Evolutionary conservation across 2,888 invertebrate genomes (phyloP).

Genomic region (Hyalella azteca): DNA sequence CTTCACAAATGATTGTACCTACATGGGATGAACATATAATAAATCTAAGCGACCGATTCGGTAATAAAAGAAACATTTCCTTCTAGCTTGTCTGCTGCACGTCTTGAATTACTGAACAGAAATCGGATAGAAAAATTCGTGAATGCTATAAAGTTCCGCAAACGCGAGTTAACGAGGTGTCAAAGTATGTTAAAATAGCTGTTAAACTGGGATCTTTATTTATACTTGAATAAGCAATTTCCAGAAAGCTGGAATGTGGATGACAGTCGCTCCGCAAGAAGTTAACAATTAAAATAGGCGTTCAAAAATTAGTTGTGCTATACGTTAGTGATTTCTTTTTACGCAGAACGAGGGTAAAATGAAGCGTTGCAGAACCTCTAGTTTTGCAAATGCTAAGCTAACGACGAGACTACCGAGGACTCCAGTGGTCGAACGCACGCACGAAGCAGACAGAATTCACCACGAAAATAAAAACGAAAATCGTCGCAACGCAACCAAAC

Average conservation of each 20-base stretch:
- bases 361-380: slow-evolving; percentile 5
- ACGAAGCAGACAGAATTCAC: slow-evolving; percentile 23
- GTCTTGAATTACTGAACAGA: too few relatives aligned
- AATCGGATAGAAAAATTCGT: too few relatives aligned
- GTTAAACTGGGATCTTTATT: background rate
- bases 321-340: background rate
- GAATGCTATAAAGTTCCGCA: background rate
- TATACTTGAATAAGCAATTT: slow-evolving; percentile 5
- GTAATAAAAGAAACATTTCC: background rate
- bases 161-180: too few relatives aligned
- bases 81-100: background rate
- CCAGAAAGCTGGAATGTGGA: slow-evolving; percentile 32
- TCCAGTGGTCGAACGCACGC: slow-evolving; percentile 9
- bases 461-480: slow-evolving; percentile 19
- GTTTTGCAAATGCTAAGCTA: slow-evolving; percentile 28
- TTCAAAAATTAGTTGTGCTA: slow-evolving; percentile 19
- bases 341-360: slow-evolving; percentile 24
- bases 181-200: background rate
- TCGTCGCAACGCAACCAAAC: slow-evolving; percentile 23
- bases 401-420: slow-evolving; percentile 19
- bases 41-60: slow-evolving; percentile 7
- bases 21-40: slow-evolving; percentile 1
- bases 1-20: slow-evolving; percentile 32
- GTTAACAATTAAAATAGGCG: background rate
- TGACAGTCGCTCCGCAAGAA: background rate